Evolutionary conservation across 2,888 invertebrate genomes (phyloP).

Genomic region (Tribolium freemani): DNA sequence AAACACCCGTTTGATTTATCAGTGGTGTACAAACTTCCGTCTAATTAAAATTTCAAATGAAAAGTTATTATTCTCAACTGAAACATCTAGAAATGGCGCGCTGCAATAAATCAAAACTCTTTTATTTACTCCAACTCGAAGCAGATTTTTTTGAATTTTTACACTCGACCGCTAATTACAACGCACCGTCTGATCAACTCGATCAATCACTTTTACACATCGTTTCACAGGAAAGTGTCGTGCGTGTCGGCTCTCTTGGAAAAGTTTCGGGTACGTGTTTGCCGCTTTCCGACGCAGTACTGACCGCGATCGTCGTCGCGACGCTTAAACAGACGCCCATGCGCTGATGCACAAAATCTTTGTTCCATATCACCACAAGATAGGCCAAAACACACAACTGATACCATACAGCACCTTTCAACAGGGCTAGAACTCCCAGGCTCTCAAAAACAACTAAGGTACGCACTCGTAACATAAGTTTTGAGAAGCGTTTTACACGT

Average conservation of each 20-base stretch:
- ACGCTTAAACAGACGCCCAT: constrained; percentile 46
- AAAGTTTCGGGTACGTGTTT: constrained; percentile 21
- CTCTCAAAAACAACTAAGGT: too few relatives aligned
- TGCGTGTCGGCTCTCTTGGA: not conserved
- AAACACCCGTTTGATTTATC: too few relatives aligned
- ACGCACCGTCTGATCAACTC: not conserved
- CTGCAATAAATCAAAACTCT: not conserved
- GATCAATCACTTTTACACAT: not conserved
- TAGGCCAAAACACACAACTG: not conserved
- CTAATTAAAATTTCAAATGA: not conserved
- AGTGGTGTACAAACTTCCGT: too few relatives aligned
- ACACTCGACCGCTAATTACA: not conserved
- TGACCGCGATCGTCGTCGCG: constrained; percentile 44
- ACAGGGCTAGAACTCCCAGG: too few relatives aligned
- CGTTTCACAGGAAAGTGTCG: not conserved
- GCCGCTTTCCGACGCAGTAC: constrained; percentile 39
- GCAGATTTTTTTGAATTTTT: not conserved
- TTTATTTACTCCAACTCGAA: not conserved
- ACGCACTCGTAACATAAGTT: too few relatives aligned
- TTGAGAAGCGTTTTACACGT: too few relatives aligned
- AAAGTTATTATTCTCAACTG: not conserved
- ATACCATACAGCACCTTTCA: not conserved
- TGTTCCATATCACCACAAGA: constrained; percentile 41
- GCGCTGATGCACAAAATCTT: constrained; percentile 45
- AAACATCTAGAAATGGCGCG: too few relatives aligned